Evolutionary conservation across 2,888 invertebrate genomes (phyloP), one percentile per base, ranked within the genome.

Genomic region (Drosophila bunnanda): DNA sequence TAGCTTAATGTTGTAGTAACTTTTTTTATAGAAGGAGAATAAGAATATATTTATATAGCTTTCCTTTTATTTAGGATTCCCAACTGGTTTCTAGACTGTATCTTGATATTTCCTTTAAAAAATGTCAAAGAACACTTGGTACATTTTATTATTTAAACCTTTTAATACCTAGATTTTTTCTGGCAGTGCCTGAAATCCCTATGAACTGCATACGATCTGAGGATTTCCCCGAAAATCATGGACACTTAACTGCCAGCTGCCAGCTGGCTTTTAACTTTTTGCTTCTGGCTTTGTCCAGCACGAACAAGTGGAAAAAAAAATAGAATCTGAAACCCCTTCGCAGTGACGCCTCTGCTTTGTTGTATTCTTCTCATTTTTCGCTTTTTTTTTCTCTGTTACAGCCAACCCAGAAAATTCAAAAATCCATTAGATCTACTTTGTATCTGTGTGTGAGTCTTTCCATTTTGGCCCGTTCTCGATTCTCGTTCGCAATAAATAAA

Each of bases 401-500:
- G 57, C 58, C 32, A 50, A 50, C 50, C 64, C 54, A 48, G 48
- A 69, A 76, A 73, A 77, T 79, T 82, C 75, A 67, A 64, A 75
- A 77, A 79, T 82, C 75, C 80, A 85, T 77, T 80, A 77, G 75
- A 75, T 65, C 28, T 66, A 46, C 74, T 71, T 44, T 77, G 58
- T 39, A 55, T 44, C 20, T 71, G 32, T 70, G 32, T 52, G 61
- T 65, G 62, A 55, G 48, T 78, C 44, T 67, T 75, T 75, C 57
- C 80, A 84, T 86, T 83, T 83, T 74, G 82, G 70, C 65, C 56
- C 58, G 74, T 70, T 79, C 80, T 78, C 65, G 73, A 69, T 80
- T 79, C 82, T 80, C 78, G 84, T 80, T 87, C 80, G 75, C 79
- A 89, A 84, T 83, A 88, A 88, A 88, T 83, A 83, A 88, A 88